Evolutionary conservation across 2,797 vertebrate genomes (phyloP), one percentile per base, ranked within the genome.

Genomic region (Hyperoplus lanceolatus): DNA sequence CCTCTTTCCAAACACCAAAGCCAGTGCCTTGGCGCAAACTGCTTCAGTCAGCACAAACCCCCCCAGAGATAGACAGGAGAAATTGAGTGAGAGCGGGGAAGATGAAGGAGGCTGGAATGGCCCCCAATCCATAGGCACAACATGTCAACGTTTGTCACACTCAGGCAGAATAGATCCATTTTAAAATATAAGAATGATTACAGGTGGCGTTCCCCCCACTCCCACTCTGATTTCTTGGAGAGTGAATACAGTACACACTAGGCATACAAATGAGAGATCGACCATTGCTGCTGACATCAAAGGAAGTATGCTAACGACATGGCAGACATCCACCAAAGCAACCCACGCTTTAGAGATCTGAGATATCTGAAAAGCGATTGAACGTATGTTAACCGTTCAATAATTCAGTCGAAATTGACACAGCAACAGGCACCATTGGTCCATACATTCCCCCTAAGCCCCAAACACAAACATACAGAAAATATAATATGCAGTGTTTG

Each of bases 11-110:
- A 90, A 80, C 80, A 70, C 81, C 75, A 56, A 79, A 85, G 81
- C 86, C n/a, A 60, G 79, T 64, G 84, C 81, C 61, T 29, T 81
- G 81, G 78, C 15, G 70, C 89, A 95, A 95, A 95, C 89, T 90
- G 94, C 94, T 86, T 90, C 87, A 90, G 94, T 96, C 95, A 95
- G 94, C 95, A 94, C 63, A 94, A 95, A 90, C 79, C 83, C 90
- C 86, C 80, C 72, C 72, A 82, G 85, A 91, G 88, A 91, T 78
- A 87, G 86, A 90, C 65, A 21, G 81, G 73, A 73, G 54, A 79
- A 81, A 90, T 81, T 80, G 83, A 87, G 89, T 15, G 82, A 87
- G 86, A 62, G 51, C 61, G 82, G 84, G 60, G 77, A 73, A 80
- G 83, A 89, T 69, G 77, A 82, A 58, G 58, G 54, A 61, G 18